These are phyloP conservation scores for Argyresthia goedartella DNA, from an alignment of 2,888 invertebrate genomes.

Conservation along the genomic window DNA sequence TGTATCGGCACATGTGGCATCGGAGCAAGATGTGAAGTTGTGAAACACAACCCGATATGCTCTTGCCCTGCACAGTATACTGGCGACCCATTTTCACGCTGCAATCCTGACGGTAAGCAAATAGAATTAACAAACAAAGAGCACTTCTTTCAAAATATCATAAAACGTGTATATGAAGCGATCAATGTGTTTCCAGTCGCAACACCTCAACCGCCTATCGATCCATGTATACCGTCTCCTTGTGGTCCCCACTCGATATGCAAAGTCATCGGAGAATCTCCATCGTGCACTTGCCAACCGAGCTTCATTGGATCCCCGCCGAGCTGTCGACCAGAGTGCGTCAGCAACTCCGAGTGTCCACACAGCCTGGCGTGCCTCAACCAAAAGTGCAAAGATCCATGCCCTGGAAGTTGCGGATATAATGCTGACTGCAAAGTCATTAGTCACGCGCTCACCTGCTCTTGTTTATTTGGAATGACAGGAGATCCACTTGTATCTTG, in stretches of 20 bases:
- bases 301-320: constrained; percentile 74
- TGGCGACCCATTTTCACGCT: constrained; percentile 81
- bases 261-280: constrained; percentile 73
- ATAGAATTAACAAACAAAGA: background rate
- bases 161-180: background rate
- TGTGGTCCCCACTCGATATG: constrained; percentile 77
- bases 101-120: constrained; percentile 64
- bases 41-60: constrained; percentile 82
- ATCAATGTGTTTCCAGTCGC: constrained; percentile 28
- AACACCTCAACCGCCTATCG: constrained; percentile 45
- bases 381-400: constrained; percentile 79
- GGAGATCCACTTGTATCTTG: constrained; percentile 75
- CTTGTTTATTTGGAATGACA: constrained; percentile 72
- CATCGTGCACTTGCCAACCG: constrained; percentile 75
- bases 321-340: constrained; percentile 76
- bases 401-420: constrained; percentile 76
- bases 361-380: constrained; percentile 76
- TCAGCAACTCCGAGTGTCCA: constrained; percentile 77
- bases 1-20: constrained; percentile 82
- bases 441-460: constrained; percentile 78
- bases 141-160: background rate
- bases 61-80: constrained; percentile 74
- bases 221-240: constrained; percentile 76
- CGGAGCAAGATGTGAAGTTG: constrained; percentile 78
- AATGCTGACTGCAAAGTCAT: constrained; percentile 81